Evolutionary conservation across 2,797 vertebrate genomes (phyloP).

Genomic region (Acanthurus tractus): DNA sequence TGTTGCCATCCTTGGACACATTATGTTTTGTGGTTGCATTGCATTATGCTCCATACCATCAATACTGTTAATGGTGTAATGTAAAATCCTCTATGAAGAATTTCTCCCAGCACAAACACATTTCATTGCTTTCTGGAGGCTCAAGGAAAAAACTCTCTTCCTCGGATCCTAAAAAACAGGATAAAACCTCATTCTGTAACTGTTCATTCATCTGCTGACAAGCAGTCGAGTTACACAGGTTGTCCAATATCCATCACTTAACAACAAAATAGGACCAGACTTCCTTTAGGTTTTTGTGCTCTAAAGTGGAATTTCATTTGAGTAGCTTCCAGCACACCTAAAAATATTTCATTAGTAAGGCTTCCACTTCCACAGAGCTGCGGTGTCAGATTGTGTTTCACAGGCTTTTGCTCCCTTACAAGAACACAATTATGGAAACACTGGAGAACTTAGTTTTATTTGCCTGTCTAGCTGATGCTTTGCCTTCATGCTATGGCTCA

Average conservation of each 20-base stretch:
- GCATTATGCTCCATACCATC: neutral
- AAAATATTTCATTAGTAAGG: constrained; percentile 55
- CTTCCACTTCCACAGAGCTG: constrained; percentile 51
- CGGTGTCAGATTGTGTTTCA: constrained; percentile 42
- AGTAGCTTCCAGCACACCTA: constrained; percentile 48
- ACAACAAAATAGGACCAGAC: neutral
- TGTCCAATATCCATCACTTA: constrained; percentile 22
- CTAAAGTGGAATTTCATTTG: constrained; percentile 25
- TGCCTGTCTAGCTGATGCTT: constrained; percentile 41
- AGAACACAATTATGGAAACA: constrained; percentile 38
- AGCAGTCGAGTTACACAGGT: neutral
- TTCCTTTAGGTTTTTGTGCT: constrained; percentile 20
- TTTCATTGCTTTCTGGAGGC: neutral
- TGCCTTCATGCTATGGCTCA: constrained; percentile 22
- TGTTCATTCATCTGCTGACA: neutral
- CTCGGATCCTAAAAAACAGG: neutral
- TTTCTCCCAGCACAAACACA: constrained; percentile 1
- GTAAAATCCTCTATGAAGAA: neutral
- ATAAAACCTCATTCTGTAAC: neutral
- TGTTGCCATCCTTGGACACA: neutral
- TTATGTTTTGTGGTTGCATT: neutral
- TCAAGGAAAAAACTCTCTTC: constrained; percentile 12
- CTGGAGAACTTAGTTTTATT: constrained; percentile 37
- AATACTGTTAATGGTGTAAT: constrained; percentile 1
- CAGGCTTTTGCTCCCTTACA: constrained; percentile 34